A percentile compares a stretch with the other conserved stretches of the same genome.
These are phyloP conservation scores for Muscicapa comitata DNA, from an alignment of 2,797 vertebrate species.

Conservation along the genomic window DNA sequence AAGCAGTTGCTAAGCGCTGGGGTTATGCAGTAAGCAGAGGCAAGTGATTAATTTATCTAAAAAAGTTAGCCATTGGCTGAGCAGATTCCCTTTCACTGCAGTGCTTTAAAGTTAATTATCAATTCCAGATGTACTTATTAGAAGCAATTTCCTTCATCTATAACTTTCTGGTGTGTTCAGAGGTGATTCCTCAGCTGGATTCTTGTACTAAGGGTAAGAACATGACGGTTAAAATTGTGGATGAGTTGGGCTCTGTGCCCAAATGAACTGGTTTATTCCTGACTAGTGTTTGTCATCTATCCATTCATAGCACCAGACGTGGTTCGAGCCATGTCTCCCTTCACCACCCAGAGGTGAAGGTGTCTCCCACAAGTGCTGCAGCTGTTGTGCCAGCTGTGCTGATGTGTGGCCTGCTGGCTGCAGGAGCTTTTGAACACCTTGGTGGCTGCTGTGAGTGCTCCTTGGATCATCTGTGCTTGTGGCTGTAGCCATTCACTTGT, in stretches of 20 bases:
- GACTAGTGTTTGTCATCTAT: background rate
- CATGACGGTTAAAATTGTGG: background rate
- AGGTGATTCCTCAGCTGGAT: background rate
- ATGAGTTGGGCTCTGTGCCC: background rate
- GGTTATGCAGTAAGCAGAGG: background rate
- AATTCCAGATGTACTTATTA: background rate
- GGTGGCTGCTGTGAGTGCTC: background rate
- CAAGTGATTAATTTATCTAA: background rate
- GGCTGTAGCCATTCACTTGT: fast-evolving
- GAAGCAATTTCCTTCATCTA: background rate
- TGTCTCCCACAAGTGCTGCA: background rate
- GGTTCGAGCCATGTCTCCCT: background rate
- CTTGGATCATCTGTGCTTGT: background rate
- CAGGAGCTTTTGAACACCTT: fast-evolving
- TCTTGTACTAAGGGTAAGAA: background rate
- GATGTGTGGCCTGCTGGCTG: fast-evolving
- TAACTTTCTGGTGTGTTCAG: background rate
- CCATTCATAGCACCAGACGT: fast-evolving
- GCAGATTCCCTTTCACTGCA: background rate
- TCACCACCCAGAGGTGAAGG: background rate
- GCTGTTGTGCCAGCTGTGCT: background rate
- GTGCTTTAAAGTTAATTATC: background rate
- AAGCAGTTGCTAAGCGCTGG: background rate
- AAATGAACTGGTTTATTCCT: background rate
- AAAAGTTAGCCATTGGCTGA: background rate